Base-by-base conservation (phyloP, 2,888 invertebrate species). In the Cotesia congregata region DNA sequence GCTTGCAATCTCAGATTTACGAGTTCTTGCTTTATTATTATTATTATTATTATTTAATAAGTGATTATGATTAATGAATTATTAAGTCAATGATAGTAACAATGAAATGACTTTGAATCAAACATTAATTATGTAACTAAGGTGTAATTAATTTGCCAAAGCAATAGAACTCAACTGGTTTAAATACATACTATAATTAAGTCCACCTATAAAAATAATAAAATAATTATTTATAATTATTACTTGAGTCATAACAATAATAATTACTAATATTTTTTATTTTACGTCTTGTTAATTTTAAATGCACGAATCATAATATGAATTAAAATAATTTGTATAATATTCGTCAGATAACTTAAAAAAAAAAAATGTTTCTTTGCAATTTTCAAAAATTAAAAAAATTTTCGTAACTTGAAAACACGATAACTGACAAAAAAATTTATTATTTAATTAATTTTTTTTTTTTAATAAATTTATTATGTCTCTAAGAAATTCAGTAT, bases 121-220 rank as follows among this genome's bases (percentile, higher is more conserved):
- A 7, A 1, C 30, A 12, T 60, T 71, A 15, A 71, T 61, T 30
- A 20, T 15, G 15, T 59, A n/a, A 40, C 39, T 70, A 50, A 65
- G 12, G 12, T 30, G 20, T 30, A 65, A 30, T 68, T 80, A 75
- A 76, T 80, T 82, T 83, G 80, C 79, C 82, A 77, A 85, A 85
- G 84, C 85, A 77, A 77, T 80, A 78, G 73, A 83, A 83, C 79
- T 83, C 81, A 85, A 85, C 80, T 84, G 80, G 82, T 82, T 83
- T 74, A 78, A 78, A 85, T 85, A 85, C 85, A 86, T 85, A 85
- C 84, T 85, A 85, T 85, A 84, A 80, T 83, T 81, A 82, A 82
- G 85, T 80, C 85, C 84, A 85, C 83, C 85, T 85, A 85, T 79
- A 83, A 84, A 81, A 77, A 60, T 15, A 77, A 71, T 67, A 79